Evolutionary conservation across 2,888 invertebrate genomes (phyloP).

Genomic region (Phortica magna): DNA sequence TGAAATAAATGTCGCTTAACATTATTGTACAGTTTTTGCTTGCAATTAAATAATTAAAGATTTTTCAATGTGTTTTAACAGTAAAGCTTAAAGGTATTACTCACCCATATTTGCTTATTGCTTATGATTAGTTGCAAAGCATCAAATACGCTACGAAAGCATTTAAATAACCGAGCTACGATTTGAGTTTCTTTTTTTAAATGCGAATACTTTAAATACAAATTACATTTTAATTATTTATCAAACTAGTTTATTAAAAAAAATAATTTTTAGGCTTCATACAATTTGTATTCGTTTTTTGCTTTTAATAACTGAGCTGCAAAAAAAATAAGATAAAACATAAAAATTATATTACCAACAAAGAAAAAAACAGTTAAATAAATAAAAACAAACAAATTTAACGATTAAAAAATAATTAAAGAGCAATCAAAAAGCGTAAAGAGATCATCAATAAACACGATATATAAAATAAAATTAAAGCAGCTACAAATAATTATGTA

Average conservation of each 20-base stretch:
- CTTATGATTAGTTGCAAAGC: not conserved
- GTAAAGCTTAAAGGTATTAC: not conserved
- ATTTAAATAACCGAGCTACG: slow-evolving; percentile 1
- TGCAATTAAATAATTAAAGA: not conserved
- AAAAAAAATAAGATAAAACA: slow-evolving; percentile 55
- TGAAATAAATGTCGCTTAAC: not conserved
- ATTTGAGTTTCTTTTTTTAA: not conserved
- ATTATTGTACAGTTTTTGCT: not conserved
- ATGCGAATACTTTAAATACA: slow-evolving; percentile 24
- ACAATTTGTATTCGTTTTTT: slow-evolving; percentile 54
- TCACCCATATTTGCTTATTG: not conserved
- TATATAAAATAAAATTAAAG: slow-evolving; percentile 53
- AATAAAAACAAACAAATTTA: slow-evolving; percentile 54
- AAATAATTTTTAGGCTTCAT: slow-evolving; percentile 46
- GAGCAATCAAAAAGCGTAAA: slow-evolving; percentile 55
- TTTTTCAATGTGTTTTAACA: not conserved
- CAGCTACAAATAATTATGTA: slow-evolving; percentile 3
- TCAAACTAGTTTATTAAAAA: slow-evolving; percentile 49
- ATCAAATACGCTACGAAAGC: slow-evolving; percentile 1
- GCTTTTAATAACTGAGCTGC: slow-evolving; percentile 71
- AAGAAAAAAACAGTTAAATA: slow-evolving; percentile 56
- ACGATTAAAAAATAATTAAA: slow-evolving; percentile 54
- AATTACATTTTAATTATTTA: slow-evolving; percentile 35
- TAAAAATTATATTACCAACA: slow-evolving; percentile 51
- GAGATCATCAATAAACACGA: slow-evolving; percentile 56